A percentile compares a stretch with the other conserved stretches of the same genome.
These are phyloP conservation scores for Drosophila truncata DNA, from an alignment of 1,140 invertebrate species.

Conservation along the genomic window DNA sequence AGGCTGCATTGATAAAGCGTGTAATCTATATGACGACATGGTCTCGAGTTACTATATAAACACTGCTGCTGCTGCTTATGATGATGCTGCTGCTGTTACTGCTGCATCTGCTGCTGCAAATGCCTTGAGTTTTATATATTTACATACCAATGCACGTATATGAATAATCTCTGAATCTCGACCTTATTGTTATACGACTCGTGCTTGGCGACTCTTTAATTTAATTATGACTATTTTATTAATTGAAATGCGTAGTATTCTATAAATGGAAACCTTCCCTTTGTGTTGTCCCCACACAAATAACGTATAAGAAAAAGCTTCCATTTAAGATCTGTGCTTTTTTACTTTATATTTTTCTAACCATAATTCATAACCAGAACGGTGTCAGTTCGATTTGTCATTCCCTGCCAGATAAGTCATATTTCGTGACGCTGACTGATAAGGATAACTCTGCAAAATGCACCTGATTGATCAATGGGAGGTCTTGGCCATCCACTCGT, in stretches of 20 bases:
- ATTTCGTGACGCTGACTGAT: conserved; percentile 12
- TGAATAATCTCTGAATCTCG: conserved; percentile 25
- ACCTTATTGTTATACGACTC: conserved; percentile 56
- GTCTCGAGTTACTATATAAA: conserved; percentile 53
- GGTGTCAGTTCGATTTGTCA: conserved; percentile 50
- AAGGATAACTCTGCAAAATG: conserved; percentile 20
- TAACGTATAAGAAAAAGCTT: conserved; percentile 36
- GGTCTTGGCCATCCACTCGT: conserved; percentile 66
- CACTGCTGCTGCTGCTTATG: neutral
- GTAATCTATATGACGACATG: conserved; percentile 66
- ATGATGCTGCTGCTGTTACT: neutral
- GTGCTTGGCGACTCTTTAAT: conserved; percentile 57
- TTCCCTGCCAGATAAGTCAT: conserved; percentile 39
- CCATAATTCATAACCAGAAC: conserved; percentile 17
- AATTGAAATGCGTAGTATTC: conserved; percentile 71
- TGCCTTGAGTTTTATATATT: conserved; percentile 6
- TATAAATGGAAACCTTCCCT: conserved; percentile 41
- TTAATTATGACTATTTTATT: conserved; percentile 80
- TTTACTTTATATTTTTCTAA: conserved; percentile 7
- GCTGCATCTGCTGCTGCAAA: conserved; percentile 4
- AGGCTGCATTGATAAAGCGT: conserved; percentile 68
- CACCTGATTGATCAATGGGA: conserved; percentile 71
- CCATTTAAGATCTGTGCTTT: conserved; percentile 25
- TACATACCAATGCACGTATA: conserved; percentile 18
- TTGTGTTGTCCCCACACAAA: conserved; percentile 26